Base-by-base conservation (phyloP, 1,140 invertebrate genomes). In the Tetramorium simillimum region DNA sequence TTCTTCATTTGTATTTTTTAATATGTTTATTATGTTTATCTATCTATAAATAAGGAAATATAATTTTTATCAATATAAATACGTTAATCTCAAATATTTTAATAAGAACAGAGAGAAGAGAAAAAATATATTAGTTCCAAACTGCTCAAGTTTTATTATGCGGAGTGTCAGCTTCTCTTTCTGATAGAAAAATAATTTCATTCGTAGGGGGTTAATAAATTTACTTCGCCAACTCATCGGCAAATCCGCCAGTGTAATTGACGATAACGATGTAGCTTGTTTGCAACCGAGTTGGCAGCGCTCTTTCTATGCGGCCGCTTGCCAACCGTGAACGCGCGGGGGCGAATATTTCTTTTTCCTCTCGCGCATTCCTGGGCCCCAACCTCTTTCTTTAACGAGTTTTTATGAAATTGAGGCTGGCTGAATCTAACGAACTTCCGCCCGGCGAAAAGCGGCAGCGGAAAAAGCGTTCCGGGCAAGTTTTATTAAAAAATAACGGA, bases 231-330 rank as follows among this genome's bases (percentile, higher is more conserved):
- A 75, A 84, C 69, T 84, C 80, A 84, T 84, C 53, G 69, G 80
- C 53, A 75, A 84, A 75, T 90, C 76, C 75, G 69, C 43, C 3
- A 58, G 62, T 67, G 86, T 90, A 90, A 90, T 90, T 87, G 89
- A 51, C 82, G 90, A 89, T 91, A 92, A 92, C 86, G 86, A 81
- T 60, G 72, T 33, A 86, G 85, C 72, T 92, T 92, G 89, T 92
- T 92, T 90, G 62, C 67, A 40, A 51, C 60, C 65, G 62, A 92
- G 80, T 92, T 91, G 63, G 75, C 60, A 49, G 49, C 62, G 75
- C 73, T 88, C 86, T 72, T 67, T 67, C 76, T 56, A 67, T 63
- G 60, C 53, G 51, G 24, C 53, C 24, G 53, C 40, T 77, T 37
- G 21, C 60, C 65, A 69, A 37, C 70, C 33, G 18, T 75, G 24